A percentile compares a stretch with the other conserved stretches of the same genome.
Conservation (phyloP, 2,113 vertebrate species). For the Rostratula benghalensis region DNA sequence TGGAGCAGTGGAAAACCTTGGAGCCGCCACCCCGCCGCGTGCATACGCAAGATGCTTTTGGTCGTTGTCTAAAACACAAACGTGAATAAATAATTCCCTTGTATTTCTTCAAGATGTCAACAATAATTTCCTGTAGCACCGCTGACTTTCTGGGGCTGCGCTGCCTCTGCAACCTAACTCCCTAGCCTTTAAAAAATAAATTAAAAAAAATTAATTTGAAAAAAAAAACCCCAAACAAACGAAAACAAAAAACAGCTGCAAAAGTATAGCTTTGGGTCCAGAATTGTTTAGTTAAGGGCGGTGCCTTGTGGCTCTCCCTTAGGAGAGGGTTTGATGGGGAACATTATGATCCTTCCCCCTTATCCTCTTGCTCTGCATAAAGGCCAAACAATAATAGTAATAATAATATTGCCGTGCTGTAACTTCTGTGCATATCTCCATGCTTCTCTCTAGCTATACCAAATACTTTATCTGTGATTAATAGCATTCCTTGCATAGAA, state of each 20-base stretch:
- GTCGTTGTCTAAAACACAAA: neutral
- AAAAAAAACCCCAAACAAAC: neutral
- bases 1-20: neutral
- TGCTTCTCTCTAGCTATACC: neutral
- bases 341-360: constrained; percentile 28
- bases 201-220: neutral
- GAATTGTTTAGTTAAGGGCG: neutral
- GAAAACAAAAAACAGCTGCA: neutral
- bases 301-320: constrained; percentile 38
- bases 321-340: constrained; percentile 38
- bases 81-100: neutral
- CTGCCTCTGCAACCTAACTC: neutral
- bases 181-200: neutral
- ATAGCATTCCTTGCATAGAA: constrained; percentile 19
- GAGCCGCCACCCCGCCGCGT: fast-evolving
- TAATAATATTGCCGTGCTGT: neutral
- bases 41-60: neutral
- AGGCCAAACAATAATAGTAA: constrained; percentile 46
- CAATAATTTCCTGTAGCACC: neutral
- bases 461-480: constrained; percentile 10
- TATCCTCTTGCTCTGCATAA: neutral
- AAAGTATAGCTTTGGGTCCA: neutral
- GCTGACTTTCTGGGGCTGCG: neutral
- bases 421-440: neutral
- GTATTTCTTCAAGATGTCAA: neutral